phyloP scores from a whole-genome alignment of 2,797 vertebrate genomes.

The Parauchenoglanis ngamensis region DNA sequence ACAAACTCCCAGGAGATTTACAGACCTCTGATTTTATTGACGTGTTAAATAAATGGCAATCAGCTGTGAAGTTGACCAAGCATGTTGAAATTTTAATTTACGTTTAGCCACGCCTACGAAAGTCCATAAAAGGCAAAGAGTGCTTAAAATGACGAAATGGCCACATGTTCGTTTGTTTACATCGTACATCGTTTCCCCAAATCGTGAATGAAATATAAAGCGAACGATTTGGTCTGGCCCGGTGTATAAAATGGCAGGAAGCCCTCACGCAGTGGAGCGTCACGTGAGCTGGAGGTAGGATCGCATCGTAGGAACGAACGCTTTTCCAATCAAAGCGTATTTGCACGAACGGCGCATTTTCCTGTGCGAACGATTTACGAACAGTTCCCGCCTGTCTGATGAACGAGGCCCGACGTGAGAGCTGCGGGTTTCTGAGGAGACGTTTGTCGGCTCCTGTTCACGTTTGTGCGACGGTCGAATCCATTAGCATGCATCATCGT shows the following conservation, averaged over 20 bases:
- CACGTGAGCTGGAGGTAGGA: not conserved
- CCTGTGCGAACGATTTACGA: not conserved
- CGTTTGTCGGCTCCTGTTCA: constrained; percentile 1
- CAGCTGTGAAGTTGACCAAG: not conserved
- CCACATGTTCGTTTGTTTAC: not conserved
- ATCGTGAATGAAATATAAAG: too few species aligned
- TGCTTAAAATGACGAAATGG: not conserved
- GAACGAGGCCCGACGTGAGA: not conserved
- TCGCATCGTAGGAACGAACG: not conserved
- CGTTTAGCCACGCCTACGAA: not conserved
- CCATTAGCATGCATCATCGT: constrained; percentile 25
- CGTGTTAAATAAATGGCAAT: not conserved
- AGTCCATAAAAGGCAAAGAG: not conserved
- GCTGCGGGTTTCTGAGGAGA: not conserved
- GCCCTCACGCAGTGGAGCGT: not conserved
- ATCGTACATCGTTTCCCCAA: not conserved
- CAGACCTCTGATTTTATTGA: not conserved
- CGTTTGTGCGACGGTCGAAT: not conserved
- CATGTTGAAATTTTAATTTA: not conserved
- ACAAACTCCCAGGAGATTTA: not conserved
- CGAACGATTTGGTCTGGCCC: too few species aligned
- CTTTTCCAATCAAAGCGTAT: not conserved
- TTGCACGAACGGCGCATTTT: not conserved
- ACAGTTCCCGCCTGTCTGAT: not conserved
- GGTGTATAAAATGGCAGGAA: not conserved